Percentiles rank a stretch among this genome's conserved stretches.
Evolutionary conservation across 2,888 invertebrate species (phyloP).

Genomic region (Metallyticus violacea): DNA sequence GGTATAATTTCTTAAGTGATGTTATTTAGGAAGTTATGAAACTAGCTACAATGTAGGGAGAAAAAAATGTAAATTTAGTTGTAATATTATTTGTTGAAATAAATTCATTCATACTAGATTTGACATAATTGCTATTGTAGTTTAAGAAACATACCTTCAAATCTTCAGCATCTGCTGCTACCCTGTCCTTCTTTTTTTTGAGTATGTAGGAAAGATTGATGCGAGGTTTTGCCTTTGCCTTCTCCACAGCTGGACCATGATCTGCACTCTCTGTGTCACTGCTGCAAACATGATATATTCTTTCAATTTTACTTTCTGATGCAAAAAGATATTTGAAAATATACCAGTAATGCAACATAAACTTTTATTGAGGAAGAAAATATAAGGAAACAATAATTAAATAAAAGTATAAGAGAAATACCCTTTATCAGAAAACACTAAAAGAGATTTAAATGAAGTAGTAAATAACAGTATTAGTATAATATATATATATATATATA

Average conservation of each 20-base stretch:
- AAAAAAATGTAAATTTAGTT: too few relatives aligned
- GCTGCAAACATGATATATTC: slow-evolving; percentile 45
- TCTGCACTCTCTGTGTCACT: slow-evolving; percentile 68
- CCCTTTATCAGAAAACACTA: too few relatives aligned
- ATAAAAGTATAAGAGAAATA: too few relatives aligned
- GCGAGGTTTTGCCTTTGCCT: slow-evolving; percentile 39
- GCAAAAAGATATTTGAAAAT: not conserved
- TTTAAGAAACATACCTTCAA: slow-evolving; percentile 13
- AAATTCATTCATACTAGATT: too few relatives aligned
- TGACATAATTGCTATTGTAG: not conserved
- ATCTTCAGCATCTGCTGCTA: slow-evolving; percentile 39
- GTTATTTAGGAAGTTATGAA: too few relatives aligned
- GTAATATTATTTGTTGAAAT: too few relatives aligned
- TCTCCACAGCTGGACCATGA: slow-evolving; percentile 36
- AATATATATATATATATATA: too few relatives aligned
- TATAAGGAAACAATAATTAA: not conserved
- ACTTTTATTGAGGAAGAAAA: not conserved
- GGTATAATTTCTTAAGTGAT: too few relatives aligned
- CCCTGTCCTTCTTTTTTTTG: slow-evolving; percentile 48
- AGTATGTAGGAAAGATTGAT: slow-evolving; percentile 45
- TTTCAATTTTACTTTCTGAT: not conserved
- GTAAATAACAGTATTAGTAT: too few relatives aligned
- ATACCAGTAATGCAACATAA: not conserved
- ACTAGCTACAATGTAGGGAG: too few relatives aligned
- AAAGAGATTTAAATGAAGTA: too few relatives aligned